Evolutionary conservation across 2,888 invertebrate genomes (phyloP).

Genomic region (Lamproptera curius): DNA sequence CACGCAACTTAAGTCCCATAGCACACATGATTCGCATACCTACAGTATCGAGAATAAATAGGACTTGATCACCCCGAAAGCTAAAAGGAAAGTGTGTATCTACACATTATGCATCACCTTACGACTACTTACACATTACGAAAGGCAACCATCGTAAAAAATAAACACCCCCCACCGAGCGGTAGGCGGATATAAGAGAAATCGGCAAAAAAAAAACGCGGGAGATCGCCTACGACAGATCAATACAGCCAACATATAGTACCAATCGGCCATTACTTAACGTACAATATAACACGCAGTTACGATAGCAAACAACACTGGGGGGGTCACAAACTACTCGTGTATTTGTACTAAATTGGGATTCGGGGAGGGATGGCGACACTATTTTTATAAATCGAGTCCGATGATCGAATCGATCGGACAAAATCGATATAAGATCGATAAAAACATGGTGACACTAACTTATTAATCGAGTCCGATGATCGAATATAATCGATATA

Average conservation of each 20-base stretch:
- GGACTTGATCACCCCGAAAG: conserved; percentile 49
- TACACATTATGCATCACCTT: conserved; percentile 64
- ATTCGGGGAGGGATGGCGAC: conserved; percentile 19
- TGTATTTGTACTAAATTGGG: conserved; percentile 65
- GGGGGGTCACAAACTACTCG: conserved; percentile 44
- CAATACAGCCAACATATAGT: conserved; percentile 62
- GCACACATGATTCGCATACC: conserved; percentile 40
- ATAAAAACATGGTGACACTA: too few species aligned
- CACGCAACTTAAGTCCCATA: conserved; percentile 37
- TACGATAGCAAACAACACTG: conserved; percentile 41
- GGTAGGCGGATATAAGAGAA: conserved; percentile 42
- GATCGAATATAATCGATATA: conserved; percentile 2
- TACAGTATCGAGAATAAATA: conserved; percentile 49
- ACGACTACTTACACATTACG: conserved; percentile 69
- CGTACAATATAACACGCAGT: conserved; percentile 36
- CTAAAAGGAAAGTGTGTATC: conserved; percentile 52
- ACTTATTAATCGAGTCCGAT: too few species aligned
- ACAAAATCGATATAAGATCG: too few species aligned
- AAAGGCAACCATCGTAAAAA: conserved; percentile 74
- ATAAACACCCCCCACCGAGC: conserved; percentile 52
- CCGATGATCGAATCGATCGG: conserved; percentile 9
- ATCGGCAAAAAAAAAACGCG: conserved; percentile 58
- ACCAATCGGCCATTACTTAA: conserved; percentile 52
- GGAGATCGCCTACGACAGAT: conserved; percentile 54
- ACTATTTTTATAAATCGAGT: conserved; percentile 11